Conservation (phyloP, 2,888 invertebrate species). For the Malthinus flaveolus region DNA sequence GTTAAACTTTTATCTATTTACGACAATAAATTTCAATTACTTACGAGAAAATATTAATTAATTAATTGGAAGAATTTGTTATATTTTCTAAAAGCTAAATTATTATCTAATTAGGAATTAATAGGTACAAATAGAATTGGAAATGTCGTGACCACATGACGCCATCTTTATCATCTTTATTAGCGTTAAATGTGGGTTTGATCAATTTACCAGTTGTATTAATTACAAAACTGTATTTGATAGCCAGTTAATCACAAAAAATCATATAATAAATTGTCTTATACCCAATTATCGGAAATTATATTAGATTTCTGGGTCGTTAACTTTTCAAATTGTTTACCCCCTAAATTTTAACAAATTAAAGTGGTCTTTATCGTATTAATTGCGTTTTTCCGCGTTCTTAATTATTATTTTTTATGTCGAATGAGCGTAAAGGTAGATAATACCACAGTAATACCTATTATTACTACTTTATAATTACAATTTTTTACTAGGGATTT, state of each 20-base stretch:
- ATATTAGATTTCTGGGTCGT: conserved; percentile 37
- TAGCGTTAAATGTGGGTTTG: conserved; percentile 31
- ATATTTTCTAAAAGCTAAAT: conserved; percentile 10
- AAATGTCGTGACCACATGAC: conserved; percentile 32
- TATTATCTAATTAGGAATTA: conserved; percentile 24
- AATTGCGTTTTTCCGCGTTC: not conserved
- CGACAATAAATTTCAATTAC: not conserved
- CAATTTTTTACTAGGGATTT: too few species aligned
- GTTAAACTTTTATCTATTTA: not conserved
- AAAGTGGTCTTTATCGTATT: too few species aligned
- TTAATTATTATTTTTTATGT: conserved; percentile 2
- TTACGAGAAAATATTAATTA: conserved; percentile 7
- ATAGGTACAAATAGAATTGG: conserved; percentile 24
- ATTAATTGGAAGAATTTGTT: conserved; percentile 8
- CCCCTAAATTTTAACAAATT: conserved; percentile 14
- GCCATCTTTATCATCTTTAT: conserved; percentile 34
- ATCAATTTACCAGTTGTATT: conserved; percentile 34
- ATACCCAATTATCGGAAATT: conserved; percentile 33
- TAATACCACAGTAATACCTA: too few species aligned
- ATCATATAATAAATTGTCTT: conserved; percentile 35
- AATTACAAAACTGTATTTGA: conserved; percentile 37
- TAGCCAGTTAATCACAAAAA: conserved; percentile 38
- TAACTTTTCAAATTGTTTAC: conserved; percentile 32
- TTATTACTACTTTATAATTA: too few species aligned
- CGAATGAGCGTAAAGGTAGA: too few species aligned